Evolutionary conservation across 35 echinoderm and acorn worm species (phyloP), one percentile per base, ranked within the genome.

Genomic region (Lytechinus pictus): DNA sequence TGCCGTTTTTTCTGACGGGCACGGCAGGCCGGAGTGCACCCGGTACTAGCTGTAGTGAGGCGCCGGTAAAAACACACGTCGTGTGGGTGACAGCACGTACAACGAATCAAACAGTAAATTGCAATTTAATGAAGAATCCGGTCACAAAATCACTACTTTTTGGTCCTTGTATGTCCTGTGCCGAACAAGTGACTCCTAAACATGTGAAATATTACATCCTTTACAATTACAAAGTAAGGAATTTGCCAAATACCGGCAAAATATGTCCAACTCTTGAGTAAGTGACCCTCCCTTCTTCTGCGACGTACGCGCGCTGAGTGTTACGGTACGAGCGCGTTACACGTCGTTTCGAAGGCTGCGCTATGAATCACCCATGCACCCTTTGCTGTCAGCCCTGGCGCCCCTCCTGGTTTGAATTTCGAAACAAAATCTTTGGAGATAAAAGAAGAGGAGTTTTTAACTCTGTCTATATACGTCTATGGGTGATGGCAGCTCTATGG

Each of bases 261-360:
- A 79, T 93, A 93, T 93, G 92, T 57, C 54, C 92, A 93, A 55
- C 57, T 9, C 52, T 54, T 5, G 27, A 2, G 16, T 11, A 0
- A 16, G 53, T 28, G 92, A 93, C 92, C 92, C 92, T 93, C 92
- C 92, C 92, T 55, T 79, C 66, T 79, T 79, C 66, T 79, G 19
- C 66, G n/a, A 79, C n/a, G 6, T 3, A 79, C 16, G 19, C 61
- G 61, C n/a, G 19, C 24, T 5, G 61, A 72, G 11, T 16, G n/a
- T n/a, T n/a, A n/a, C n/a, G n/a, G 19, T 3, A 24, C 66, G 66
- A 14, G 66, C 66, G 66, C 66, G 4, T 0, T 79, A 58, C 56
- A 9, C 56, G 56, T 11, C 9, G 7, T n/a, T 79, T 16, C 0
- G 14, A 79, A 24, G 4, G 66, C 66, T 79, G 66, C 66, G 66